Conservation (phyloP, 2,888 invertebrate genomes). For the Biston stratarius region DNA sequence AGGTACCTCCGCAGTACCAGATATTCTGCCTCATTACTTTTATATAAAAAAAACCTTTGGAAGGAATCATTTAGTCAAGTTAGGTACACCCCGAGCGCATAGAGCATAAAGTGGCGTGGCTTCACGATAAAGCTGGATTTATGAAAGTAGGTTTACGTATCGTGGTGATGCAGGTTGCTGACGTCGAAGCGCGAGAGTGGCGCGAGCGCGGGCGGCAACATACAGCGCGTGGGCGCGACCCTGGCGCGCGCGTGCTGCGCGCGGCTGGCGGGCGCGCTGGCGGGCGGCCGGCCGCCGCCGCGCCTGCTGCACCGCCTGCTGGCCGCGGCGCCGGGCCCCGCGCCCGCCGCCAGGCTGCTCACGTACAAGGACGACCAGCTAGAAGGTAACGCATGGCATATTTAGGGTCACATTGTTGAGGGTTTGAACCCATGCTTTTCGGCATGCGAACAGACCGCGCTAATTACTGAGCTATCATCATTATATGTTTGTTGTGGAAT, state of each 20-base stretch:
- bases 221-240: slow-evolving; percentile 63
- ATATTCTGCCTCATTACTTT: no score
- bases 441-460: no score
- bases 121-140: no score
- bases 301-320: slow-evolving; percentile 61
- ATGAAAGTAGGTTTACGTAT: neutral
- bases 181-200: slow-evolving; percentile 42
- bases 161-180: slow-evolving; percentile 43
- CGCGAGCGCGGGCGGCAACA: slow-evolving; percentile 37
- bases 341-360: slow-evolving; percentile 15
- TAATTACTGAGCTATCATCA: no score
- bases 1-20: no score
- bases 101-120: no score
- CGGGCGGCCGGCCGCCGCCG: slow-evolving; percentile 54
- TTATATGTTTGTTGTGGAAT: neutral
- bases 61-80: no score
- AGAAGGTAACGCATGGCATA: neutral
- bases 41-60: no score
- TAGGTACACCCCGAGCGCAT: no score
- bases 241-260: slow-evolving; percentile 68
- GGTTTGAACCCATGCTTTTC: no score
- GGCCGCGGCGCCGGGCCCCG: slow-evolving; percentile 20
- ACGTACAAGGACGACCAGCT: slow-evolving; percentile 17
- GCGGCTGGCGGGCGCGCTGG: slow-evolving; percentile 55
- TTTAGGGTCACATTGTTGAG: no score